These are phyloP conservation scores for Apis florea DNA, from an alignment of 1,140 invertebrate species.

Conservation along the genomic window DNA sequence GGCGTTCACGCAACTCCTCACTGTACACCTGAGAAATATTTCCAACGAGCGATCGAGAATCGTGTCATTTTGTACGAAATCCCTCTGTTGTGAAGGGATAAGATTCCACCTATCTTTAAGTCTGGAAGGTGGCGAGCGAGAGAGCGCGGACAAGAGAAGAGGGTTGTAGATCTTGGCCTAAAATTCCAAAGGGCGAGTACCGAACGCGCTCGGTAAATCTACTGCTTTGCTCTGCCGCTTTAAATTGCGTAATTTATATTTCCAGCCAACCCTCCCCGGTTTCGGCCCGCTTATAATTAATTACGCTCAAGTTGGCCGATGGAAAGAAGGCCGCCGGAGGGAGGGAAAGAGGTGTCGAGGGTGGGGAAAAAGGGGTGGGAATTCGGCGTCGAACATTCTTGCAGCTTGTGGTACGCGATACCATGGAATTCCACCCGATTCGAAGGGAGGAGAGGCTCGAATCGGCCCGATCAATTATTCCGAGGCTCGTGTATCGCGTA, in stretches of 20 bases:
- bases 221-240: slow-evolving; percentile 55
- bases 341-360: not conserved
- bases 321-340: slow-evolving; percentile 16
- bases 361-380: slow-evolving; percentile 10
- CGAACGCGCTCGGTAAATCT: slow-evolving; percentile 52
- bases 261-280: slow-evolving; percentile 40
- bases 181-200: slow-evolving; percentile 39
- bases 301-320: slow-evolving; percentile 57
- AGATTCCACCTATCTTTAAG: slow-evolving; percentile 12
- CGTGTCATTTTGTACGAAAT: slow-evolving; percentile 16
- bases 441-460: not conserved
- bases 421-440: slow-evolving; percentile 29
- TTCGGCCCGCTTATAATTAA: slow-evolving; percentile 57
- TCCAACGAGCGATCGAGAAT: not conserved
- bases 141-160: slow-evolving; percentile 19
- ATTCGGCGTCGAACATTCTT: slow-evolving; percentile 26
- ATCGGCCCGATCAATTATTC: slow-evolving; percentile 19
- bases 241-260: slow-evolving; percentile 68
- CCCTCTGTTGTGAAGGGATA: not conserved
- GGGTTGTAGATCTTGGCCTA: slow-evolving; percentile 16
- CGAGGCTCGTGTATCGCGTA: not conserved
- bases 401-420: slow-evolving; percentile 28
- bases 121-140: not conserved
- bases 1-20: slow-evolving; percentile 26
- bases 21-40: slow-evolving; percentile 27